Evolutionary conservation across 2,113 vertebrate genomes (phyloP), one percentile per base, ranked within the genome.

Genomic region (Abramis brama): DNA sequence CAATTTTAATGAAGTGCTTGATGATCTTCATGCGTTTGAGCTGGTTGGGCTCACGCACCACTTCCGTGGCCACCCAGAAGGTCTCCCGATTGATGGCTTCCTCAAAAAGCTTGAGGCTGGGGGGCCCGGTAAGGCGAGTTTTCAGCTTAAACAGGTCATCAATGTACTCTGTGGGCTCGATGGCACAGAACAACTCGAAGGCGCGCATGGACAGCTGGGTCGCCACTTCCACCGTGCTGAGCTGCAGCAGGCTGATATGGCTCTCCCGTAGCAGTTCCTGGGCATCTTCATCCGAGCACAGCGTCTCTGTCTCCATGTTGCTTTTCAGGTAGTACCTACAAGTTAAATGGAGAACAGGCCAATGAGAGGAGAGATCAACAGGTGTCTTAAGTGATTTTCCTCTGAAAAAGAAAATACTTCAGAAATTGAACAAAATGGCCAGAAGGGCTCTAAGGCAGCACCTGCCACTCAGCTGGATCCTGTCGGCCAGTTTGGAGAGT

Each of bases 1-100:
- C 98, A 79, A 99, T 99, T 93, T 99, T 99, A 93, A 99, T 96
- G 93, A 99, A 99, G 93, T 99, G 98, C 91, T 99, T 99, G 87
- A 99, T 92, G 76, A 95, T 99, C 94, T 99, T 99, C 97, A 99
- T 99, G 89, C 97, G 96, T 87, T 99, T 99, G 43, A 99, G 93
- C 90, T 99, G 98, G 94, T 99, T 99, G 77, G 96, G 95, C 92
- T 99, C 98, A 70, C 97, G 92, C 1, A 97, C 95, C 90, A 99
- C 98, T 93, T 99, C 98, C 0, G 97, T 96, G 68, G 98, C 97
- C 71, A 99, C 98, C 98, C 98, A 99, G 93, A 99, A 99, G 2
- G 98, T 99, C 94, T 99, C 98, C 90, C 97, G 97, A 94, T 99
- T 99, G 91, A 99, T 98, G 89, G 97, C 96, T 88, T 99, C 98